phyloP scores from a whole-genome alignment of 1,140 invertebrate species.

The Paramacrobiotus metropolitanus region DNA sequence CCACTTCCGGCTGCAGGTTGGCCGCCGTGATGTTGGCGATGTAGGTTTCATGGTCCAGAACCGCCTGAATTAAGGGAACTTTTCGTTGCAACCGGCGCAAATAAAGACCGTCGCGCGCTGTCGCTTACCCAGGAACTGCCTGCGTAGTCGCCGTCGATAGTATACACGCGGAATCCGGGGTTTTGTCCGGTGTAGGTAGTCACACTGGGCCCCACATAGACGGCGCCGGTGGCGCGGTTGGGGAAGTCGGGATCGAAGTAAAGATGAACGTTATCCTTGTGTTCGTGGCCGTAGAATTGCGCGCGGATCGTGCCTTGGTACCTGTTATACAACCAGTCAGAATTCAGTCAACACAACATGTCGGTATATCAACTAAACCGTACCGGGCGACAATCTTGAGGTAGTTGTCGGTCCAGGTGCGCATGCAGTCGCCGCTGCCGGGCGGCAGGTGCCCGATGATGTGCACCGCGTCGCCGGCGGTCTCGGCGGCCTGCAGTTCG shows the following conservation, averaged over 20 bases:
- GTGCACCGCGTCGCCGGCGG: too few species aligned
- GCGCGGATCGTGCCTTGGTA: constrained; percentile 69
- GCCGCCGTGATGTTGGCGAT: constrained; percentile 52
- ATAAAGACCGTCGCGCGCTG: neutral
- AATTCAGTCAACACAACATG: too few species aligned
- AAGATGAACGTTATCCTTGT: constrained; percentile 76
- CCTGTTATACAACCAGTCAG: constrained; percentile 25
- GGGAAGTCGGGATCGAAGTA: constrained; percentile 55
- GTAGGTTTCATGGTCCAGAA: constrained; percentile 72
- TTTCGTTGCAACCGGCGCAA: neutral
- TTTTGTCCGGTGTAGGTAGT: constrained; percentile 71
- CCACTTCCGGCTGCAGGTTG: constrained; percentile 26
- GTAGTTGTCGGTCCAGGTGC: too few species aligned
- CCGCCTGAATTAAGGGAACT: constrained; percentile 32
- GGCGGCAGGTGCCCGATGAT: too few species aligned
- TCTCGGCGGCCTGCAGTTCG: too few species aligned
- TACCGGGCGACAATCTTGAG: too few species aligned
- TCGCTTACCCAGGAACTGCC: constrained; percentile 44
- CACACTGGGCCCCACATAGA: constrained; percentile 71
- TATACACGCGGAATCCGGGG: constrained; percentile 83
- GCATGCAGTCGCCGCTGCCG: too few species aligned
- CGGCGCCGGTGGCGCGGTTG: constrained; percentile 55
- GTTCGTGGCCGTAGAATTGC: constrained; percentile 87
- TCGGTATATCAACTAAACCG: too few species aligned
- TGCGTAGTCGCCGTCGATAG: constrained; percentile 72